Base-by-base conservation (phyloP, 2,888 invertebrate genomes). In the Synanthedon vespiformis region DNA sequence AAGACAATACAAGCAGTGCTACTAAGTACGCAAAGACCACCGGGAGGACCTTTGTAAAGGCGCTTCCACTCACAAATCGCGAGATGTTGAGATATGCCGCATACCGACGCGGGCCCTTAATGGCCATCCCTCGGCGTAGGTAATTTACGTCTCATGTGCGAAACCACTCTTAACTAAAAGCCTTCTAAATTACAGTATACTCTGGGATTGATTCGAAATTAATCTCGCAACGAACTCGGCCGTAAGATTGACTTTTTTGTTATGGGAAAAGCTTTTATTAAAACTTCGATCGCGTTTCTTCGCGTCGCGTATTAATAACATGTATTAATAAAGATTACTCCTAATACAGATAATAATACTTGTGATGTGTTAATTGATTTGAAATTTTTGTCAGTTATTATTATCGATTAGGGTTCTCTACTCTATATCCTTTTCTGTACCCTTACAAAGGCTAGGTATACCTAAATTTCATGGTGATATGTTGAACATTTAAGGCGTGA, bases 61-160 rank as follows among this genome's bases (percentile, higher is more conserved):
- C 70, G 70, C 68, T 69, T 72, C 69, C 69, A 74, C 74, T 82
- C 80, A 76, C 83, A 83, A 82, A 83, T 84, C 81, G 78, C 76
- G 65, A 83, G 84, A 85, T 85, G 74, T 65, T 68, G 62, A 78
- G 86, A 86, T 86, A 85, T 73, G 80, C 69, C 67, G 80, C 80
- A 78, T 79, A 74, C 84, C 80, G 64, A 80, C 74, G 77, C 77
- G 73, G 73, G 62, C 66, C 78, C 73, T 76, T 85, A 86, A 84
- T 82, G 79, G 80, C 77, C 74, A 75, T 76, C 78, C 77, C 77
- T 73, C 68, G 74, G 70, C 74, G 63, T 64, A 75, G 73, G 79
- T 80, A 85, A 86, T 85, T 86, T 86, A 86, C 80, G 80, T 83
- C 79, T 79, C 77, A 80, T 80, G 80, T 85, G 85, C 83, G 77